A percentile compares a stretch with the other conserved stretches of the same genome.
These are phyloP conservation scores for Diaperis boleti DNA, from an alignment of 2,888 invertebrate species.

Conservation along the genomic window DNA sequence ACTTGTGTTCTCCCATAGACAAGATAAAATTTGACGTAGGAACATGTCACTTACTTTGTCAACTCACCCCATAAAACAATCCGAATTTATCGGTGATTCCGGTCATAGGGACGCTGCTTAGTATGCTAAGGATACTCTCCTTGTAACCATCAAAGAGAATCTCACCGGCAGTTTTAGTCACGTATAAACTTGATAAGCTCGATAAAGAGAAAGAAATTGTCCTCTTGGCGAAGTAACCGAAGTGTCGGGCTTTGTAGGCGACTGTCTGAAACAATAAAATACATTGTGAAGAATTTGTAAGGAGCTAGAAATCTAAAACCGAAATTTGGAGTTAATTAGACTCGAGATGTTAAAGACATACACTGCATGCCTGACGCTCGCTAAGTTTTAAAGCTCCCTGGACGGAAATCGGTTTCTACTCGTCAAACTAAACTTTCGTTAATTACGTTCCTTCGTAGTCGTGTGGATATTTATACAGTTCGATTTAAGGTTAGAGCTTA, in stretches of 20 bases:
- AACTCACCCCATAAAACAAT: slow-evolving; percentile 80
- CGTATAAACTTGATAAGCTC: slow-evolving; percentile 64
- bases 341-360: not conserved
- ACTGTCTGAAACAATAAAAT: slow-evolving; percentile 68
- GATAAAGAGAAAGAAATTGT: slow-evolving; percentile 69
- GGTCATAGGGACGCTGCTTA: slow-evolving; percentile 70
- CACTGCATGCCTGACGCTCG: not conserved
- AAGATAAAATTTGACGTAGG: too few species aligned
- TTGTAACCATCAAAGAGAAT: slow-evolving; percentile 85
- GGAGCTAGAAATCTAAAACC: not conserved
- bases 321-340: not conserved
- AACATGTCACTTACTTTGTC: slow-evolving; percentile 25
- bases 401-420: not conserved
- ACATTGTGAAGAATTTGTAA: not conserved
- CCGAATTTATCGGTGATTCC: slow-evolving; percentile 84
- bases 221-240: slow-evolving; percentile 70
- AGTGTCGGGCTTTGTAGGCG: slow-evolving; percentile 71
- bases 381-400: not conserved
- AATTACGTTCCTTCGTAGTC: not conserved
- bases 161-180: slow-evolving; percentile 76
- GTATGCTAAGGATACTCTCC: slow-evolving; percentile 78
- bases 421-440: not conserved
- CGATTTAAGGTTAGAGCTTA: too few species aligned
- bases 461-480: too few species aligned
- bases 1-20: too few species aligned